A percentile compares a stretch with the other conserved stretches of the same genome.
These are phyloP conservation scores for Mormyrus lacerda DNA, from an alignment of 2,113 vertebrate species.

Conservation along the genomic window DNA sequence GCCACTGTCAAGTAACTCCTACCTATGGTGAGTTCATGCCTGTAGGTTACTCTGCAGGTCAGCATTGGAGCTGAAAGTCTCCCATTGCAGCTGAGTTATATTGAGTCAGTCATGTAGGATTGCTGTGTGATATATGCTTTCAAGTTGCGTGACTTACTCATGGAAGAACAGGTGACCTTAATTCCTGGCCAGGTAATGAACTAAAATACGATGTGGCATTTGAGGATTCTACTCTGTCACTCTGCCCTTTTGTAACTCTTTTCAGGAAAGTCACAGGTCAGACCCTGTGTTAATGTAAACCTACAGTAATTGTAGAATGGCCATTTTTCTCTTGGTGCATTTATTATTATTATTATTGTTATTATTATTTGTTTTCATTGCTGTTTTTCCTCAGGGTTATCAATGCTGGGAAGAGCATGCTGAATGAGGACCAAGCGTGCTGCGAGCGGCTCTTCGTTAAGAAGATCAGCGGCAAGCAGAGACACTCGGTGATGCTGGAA, in stretches of 20 bases:
- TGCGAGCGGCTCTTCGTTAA: constrained; percentile 84
- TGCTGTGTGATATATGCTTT: not conserved
- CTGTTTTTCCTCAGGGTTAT: constrained; percentile 71
- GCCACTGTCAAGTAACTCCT: not conserved
- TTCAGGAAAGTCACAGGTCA: not conserved
- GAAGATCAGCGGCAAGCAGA: constrained; percentile 59
- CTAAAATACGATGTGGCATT: not conserved
- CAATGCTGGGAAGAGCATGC: constrained; percentile 94
- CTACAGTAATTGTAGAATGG: not conserved
- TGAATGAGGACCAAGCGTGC: constrained; percentile 95
- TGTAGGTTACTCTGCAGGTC: not conserved
- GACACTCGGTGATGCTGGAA: constrained; percentile 51
- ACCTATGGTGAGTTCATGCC: not conserved
- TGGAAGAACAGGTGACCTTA: not conserved
- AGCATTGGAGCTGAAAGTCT: not conserved
- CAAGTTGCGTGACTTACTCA: not conserved
- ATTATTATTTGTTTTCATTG: not conserved
- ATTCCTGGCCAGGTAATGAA: not conserved
- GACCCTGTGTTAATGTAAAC: not conserved
- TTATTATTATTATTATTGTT: not conserved
- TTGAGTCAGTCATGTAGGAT: not conserved
- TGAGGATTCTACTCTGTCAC: not conserved
- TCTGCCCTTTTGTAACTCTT: not conserved
- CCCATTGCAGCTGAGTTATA: not conserved
- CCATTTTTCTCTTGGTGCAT: not conserved